phyloP scores from a whole-genome alignment of 2,888 invertebrate genomes.

The Emmelina monodactyla region DNA sequence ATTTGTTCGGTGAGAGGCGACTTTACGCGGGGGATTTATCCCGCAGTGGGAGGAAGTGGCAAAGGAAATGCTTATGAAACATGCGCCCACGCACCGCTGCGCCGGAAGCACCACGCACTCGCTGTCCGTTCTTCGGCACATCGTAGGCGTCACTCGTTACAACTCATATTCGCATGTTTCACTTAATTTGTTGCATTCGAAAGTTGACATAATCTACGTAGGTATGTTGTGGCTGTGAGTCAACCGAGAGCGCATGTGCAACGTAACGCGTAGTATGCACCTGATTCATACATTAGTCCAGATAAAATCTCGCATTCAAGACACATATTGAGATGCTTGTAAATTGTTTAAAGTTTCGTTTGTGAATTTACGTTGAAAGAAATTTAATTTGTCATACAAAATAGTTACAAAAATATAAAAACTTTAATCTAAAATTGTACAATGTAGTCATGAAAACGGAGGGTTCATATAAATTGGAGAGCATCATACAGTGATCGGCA shows the following conservation, averaged over 20 bases:
- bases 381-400: too few species aligned
- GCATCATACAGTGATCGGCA: constrained; percentile 34
- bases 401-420: too few species aligned
- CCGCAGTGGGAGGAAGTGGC: constrained; percentile 39
- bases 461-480: constrained; percentile 19
- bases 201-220: not conserved
- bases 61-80: constrained; percentile 55
- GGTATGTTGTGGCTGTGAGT: constrained; percentile 27
- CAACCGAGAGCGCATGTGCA: constrained; percentile 22
- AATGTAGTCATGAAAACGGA: not conserved
- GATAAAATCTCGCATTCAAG: too few species aligned
- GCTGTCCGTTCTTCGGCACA: constrained; percentile 19
- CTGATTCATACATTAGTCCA: not conserved
- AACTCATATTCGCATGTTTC: constrained; percentile 2
- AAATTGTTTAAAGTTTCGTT: too few species aligned
- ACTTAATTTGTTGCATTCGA: constrained; percentile 19
- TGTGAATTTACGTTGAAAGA: too few species aligned
- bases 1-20: constrained; percentile 18
- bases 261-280: not conserved
- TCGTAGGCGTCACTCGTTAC: constrained; percentile 28
- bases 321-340: constrained; percentile 2
- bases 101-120: constrained; percentile 49
- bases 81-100: constrained; percentile 43
- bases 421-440: too few species aligned
- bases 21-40: constrained; percentile 19